phyloP scores from a whole-genome alignment of 2,113 vertebrate species.

The Brevimyrus niger region DNA sequence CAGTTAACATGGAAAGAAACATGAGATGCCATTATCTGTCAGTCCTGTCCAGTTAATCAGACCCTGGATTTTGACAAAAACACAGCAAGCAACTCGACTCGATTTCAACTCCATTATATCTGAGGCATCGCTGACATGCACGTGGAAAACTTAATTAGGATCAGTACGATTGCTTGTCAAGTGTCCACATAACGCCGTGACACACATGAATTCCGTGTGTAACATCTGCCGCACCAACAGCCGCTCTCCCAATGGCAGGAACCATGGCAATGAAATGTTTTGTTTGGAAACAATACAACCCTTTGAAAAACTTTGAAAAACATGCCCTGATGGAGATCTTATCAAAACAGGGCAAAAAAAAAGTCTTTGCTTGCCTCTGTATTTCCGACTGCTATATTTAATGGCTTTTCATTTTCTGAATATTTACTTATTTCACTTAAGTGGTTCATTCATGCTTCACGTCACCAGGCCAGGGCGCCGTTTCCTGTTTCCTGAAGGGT shows the following conservation, averaged over 20 bases:
- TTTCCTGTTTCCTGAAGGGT: constrained; percentile 27
- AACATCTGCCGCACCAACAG: not conserved
- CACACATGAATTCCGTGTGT: not conserved
- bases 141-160: not conserved
- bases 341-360: not conserved
- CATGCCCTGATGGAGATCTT: not conserved
- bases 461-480: not conserved
- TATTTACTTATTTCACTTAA: constrained; percentile 13
- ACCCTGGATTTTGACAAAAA: not conserved
- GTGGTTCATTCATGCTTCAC: not conserved
- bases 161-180: not conserved
- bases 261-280: not conserved
- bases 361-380: not conserved
- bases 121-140: not conserved
- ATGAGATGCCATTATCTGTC: not conserved
- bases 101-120: not conserved
- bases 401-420: not conserved
- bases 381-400: constrained; percentile 17
- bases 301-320: not conserved
- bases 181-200: not conserved
- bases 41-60: not conserved
- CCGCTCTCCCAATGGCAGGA: not conserved
- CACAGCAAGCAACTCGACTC: not conserved
- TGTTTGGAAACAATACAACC: not conserved
- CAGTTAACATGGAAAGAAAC: not conserved